These are phyloP conservation scores for Atta cephalotes DNA, from an alignment of 1,140 invertebrate species.

Conservation along the genomic window DNA sequence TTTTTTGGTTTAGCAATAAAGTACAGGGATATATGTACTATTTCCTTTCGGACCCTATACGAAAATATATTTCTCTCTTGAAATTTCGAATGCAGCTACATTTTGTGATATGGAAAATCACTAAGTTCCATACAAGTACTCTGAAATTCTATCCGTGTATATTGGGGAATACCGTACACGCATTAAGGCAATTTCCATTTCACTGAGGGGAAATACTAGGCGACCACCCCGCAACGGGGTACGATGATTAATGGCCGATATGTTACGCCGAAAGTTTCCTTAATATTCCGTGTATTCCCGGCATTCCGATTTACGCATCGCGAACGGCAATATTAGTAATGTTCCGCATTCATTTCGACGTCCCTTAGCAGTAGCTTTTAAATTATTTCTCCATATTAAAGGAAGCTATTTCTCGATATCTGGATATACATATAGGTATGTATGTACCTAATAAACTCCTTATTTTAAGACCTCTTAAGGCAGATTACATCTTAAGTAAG, in stretches of 20 bases:
- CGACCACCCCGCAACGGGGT: conserved; percentile 30
- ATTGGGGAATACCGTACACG: conserved; percentile 32
- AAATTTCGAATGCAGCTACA: neutral
- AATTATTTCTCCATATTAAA: conserved; percentile 24
- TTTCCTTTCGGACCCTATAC: neutral
- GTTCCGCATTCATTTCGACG: conserved; percentile 13
- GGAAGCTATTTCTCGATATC: conserved; percentile 9
- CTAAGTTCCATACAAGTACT: conserved; percentile 12
- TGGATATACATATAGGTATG: neutral
- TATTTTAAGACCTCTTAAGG: neutral
- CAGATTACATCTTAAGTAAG: neutral
- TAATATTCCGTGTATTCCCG: conserved; percentile 51
- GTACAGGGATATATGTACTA: neutral
- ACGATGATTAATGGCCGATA: conserved; percentile 58
- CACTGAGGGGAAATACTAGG: conserved; percentile 25
- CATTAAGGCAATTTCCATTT: conserved; percentile 59
- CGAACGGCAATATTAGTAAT: neutral
- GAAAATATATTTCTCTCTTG: neutral
- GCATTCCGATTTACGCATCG: conserved; percentile 46
- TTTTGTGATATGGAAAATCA: conserved; percentile 23
- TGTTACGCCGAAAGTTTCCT: conserved; percentile 58
- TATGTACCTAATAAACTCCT: conserved; percentile 29
- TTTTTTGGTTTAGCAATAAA: neutral
- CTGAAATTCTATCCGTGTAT: conserved; percentile 37
- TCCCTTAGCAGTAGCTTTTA: neutral